Evolutionary conservation across 2,113 vertebrate species (phyloP).

Genomic region (Boleophthalmus pectinirostris): DNA sequence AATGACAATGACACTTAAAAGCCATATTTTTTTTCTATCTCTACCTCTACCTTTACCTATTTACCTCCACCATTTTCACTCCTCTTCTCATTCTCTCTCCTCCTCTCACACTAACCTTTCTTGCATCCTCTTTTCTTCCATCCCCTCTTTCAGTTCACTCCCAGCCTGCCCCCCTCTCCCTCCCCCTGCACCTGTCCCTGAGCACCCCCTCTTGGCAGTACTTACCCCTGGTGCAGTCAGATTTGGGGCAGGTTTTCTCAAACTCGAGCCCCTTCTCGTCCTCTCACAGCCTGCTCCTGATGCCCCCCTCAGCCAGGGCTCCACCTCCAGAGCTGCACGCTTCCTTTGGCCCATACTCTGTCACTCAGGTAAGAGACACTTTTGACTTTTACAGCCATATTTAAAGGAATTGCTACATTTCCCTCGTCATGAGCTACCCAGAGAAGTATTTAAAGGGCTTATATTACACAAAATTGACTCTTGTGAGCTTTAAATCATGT

Average conservation of each 20-base stretch:
- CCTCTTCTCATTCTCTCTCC: too few relatives aligned
- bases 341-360: constrained; percentile 71
- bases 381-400: not conserved
- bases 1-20: not conserved
- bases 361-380: constrained; percentile 62
- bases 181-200: constrained; percentile 61
- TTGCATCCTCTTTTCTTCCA: too few relatives aligned
- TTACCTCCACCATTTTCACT: too few relatives aligned
- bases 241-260: constrained; percentile 70
- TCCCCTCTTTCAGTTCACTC: constrained; percentile 21
- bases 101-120: too few relatives aligned
- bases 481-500: too few relatives aligned
- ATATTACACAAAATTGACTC: too few relatives aligned
- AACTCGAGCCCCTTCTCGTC: constrained; percentile 74
- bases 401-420: too few relatives aligned
- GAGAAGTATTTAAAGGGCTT: too few relatives aligned
- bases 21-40: not conserved
- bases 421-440: too few relatives aligned
- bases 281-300: constrained; percentile 66
- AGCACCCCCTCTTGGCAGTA: constrained; percentile 58
- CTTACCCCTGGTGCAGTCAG: constrained; percentile 68
- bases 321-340: constrained; percentile 58
- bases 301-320: constrained; percentile 33
- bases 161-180: constrained; percentile 58
- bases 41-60: too few relatives aligned